phyloP scores from a whole-genome alignment of 2,113 vertebrate species.

The Orycteropus afer region DNA sequence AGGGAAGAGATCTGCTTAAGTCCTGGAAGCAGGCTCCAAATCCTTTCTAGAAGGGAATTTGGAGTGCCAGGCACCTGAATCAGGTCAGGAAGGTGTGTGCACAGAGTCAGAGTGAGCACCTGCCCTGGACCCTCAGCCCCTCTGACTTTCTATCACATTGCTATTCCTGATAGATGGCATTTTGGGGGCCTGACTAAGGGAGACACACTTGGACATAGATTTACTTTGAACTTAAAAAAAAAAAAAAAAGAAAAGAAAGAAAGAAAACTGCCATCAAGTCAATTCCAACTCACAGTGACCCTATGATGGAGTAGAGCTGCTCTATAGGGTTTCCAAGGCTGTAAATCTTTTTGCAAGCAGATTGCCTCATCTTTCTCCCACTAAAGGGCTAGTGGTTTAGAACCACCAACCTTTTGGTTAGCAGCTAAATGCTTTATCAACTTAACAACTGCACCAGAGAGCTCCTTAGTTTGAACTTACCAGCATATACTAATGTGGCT shows the following conservation, averaged over 20 bases:
- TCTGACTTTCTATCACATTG: not conserved
- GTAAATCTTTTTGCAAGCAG: too few relatives aligned
- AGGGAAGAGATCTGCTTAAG: not conserved
- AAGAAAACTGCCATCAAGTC: too few relatives aligned
- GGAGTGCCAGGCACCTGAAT: not conserved
- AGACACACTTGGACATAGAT: not conserved
- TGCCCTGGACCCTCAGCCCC: not conserved
- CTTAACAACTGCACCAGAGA: too few relatives aligned
- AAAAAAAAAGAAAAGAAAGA: too few relatives aligned
- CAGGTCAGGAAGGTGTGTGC: not conserved
- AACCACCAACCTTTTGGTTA: too few relatives aligned
- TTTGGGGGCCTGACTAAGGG: not conserved
- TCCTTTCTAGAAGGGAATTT: not conserved
- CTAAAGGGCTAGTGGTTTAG: too few relatives aligned
- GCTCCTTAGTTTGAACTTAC: not conserved
- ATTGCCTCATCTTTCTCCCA: too few relatives aligned
- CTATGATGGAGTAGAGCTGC: too few relatives aligned
- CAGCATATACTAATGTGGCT: not conserved
- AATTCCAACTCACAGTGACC: too few relatives aligned
- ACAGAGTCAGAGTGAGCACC: not conserved
- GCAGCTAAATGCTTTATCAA: too few relatives aligned
- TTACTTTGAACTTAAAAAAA: too few relatives aligned
- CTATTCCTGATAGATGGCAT: not conserved
- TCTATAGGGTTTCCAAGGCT: too few relatives aligned
- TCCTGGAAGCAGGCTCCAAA: not conserved